Percentiles rank a stretch among this genome's conserved stretches.
Evolutionary conservation across 2,888 invertebrate genomes (phyloP).

Genomic region (Danaus chrysippus): DNA sequence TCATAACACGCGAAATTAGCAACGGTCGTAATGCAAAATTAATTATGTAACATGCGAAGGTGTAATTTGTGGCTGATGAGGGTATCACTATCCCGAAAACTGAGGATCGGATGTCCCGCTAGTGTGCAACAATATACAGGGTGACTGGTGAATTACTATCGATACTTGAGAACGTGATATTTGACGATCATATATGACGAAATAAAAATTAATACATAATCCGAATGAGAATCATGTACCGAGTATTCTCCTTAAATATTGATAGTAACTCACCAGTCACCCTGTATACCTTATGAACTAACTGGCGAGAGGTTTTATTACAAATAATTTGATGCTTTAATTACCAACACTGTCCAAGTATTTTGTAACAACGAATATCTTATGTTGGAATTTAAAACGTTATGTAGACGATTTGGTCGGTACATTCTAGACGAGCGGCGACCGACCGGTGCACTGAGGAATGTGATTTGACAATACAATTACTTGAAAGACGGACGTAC

Average conservation of each 20-base stretch:
- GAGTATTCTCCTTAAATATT: no score
- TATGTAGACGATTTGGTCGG: slow-evolving; percentile 40
- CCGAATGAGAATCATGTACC: no score
- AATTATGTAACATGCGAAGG: slow-evolving; percentile 51
- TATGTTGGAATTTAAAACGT: slow-evolving; percentile 39
- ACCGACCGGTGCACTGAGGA: slow-evolving; percentile 44
- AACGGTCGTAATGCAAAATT: slow-evolving; percentile 65
- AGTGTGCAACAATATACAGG: no score
- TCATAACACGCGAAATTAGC: slow-evolving; percentile 70
- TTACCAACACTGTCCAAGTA: neutral
- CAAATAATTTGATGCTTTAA: no score
- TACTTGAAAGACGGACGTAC: slow-evolving; percentile 60
- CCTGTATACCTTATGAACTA: no score
- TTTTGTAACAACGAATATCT: slow-evolving; percentile 19
- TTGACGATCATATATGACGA: no score
- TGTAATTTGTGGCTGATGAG: slow-evolving; percentile 42
- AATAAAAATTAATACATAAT: no score
- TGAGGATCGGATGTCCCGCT: slow-evolving; percentile 10
- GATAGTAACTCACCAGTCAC: no score
- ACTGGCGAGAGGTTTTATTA: no score
- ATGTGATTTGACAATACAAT: slow-evolving; percentile 64
- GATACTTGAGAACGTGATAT: no score
- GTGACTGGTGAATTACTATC: no score
- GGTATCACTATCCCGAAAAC: slow-evolving; percentile 7
- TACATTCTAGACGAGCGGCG: slow-evolving; percentile 46